phyloP scores from a whole-genome alignment of 2,797 vertebrate genomes.

The Otolemur crassicaudatus region DNA sequence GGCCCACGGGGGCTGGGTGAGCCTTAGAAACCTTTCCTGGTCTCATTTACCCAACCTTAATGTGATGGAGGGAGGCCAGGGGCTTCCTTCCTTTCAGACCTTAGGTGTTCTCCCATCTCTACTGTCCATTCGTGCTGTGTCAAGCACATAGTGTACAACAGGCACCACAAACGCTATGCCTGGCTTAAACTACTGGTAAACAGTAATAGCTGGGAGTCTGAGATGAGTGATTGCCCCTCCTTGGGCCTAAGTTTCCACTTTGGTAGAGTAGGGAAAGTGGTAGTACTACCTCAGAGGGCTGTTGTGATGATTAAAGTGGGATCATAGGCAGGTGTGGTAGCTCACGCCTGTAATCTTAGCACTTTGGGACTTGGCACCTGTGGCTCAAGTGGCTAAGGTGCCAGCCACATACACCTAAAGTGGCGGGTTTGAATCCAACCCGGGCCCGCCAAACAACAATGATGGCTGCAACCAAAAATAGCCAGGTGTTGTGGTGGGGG shows the following conservation, averaged over 20 bases:
- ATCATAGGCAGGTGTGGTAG: neutral
- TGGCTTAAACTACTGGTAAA: neutral
- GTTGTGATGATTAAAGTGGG: neutral
- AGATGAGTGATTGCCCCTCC: neutral
- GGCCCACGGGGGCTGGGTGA: constrained; percentile 93
- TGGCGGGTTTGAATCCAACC: too few species aligned
- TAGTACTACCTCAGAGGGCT: neutral
- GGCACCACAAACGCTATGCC: neutral
- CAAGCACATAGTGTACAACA: neutral
- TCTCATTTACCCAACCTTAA: neutral
- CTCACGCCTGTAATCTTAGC: too few species aligned
- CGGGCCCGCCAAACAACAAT: too few species aligned
- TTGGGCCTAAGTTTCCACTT: neutral
- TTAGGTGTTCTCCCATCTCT: neutral
- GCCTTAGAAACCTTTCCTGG: neutral
- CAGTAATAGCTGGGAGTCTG: neutral
- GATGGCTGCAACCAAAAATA: too few species aligned
- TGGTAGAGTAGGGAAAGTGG: neutral
- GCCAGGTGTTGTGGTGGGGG: too few species aligned
- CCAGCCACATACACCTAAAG: too few species aligned
- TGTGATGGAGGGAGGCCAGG: neutral
- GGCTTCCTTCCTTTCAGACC: neutral
- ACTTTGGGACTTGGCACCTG: too few species aligned
- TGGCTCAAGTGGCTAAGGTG: too few species aligned
- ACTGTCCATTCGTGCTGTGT: neutral